A percentile compares a stretch with the other conserved stretches of the same genome.
phyloP scores from a whole-genome alignment of 1,140 invertebrate species.

The Brachionus angularis region DNA sequence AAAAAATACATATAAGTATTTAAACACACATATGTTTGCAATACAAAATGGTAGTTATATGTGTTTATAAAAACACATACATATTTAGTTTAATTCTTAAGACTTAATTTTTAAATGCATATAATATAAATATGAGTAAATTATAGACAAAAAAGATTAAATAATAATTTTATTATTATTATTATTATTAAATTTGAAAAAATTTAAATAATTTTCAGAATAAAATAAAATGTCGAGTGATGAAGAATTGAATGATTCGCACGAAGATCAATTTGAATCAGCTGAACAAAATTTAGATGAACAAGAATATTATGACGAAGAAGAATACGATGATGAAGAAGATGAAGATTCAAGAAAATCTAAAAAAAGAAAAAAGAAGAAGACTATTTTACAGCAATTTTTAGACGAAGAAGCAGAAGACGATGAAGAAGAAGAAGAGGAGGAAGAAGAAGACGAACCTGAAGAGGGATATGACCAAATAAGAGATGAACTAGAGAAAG shows the following conservation, averaged over 20 bases:
- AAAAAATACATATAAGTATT: no score
- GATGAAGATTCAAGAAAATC: constrained; percentile 61
- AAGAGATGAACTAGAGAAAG: constrained; percentile 45
- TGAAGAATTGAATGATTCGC: neutral
- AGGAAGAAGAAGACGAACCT: constrained; percentile 46
- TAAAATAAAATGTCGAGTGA: neutral
- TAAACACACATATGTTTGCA: no score
- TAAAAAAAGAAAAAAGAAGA: constrained; percentile 62
- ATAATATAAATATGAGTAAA: neutral
- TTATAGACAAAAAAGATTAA: no score
- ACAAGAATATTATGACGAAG: constrained; percentile 46
- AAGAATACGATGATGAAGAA: constrained; percentile 46
- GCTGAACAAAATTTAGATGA: constrained; percentile 45
- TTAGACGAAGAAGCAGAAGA: constrained; percentile 27
- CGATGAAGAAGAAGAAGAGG: constrained; percentile 46
- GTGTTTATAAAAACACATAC: no score
- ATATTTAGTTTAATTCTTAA: no score
- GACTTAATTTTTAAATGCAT: no score
- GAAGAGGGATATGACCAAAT: constrained; percentile 46
- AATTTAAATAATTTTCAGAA: constrained; percentile 2
- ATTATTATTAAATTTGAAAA: constrained; percentile 22
- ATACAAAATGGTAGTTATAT: no score
- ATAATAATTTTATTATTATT: no score
- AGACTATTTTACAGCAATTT: neutral
- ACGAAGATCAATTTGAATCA: constrained; percentile 45